Evolutionary conservation across 2,797 vertebrate genomes (phyloP).

Genomic region (Myiothlypis chrysogaster): DNA sequence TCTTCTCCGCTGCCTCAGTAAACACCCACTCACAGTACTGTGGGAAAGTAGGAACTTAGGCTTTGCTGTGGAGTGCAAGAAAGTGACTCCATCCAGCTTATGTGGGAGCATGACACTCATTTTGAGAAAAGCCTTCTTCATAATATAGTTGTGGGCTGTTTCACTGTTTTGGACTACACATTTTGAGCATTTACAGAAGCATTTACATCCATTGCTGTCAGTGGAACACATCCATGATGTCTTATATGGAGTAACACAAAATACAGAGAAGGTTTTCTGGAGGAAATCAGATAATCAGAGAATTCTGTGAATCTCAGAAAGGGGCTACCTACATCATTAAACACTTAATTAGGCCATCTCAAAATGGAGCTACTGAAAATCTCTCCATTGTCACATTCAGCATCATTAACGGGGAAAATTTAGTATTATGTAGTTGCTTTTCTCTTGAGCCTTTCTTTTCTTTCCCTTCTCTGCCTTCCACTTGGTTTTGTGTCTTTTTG

Average conservation of each 20-base stretch:
- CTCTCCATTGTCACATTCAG: background rate
- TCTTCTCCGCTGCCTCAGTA: background rate
- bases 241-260: background rate
- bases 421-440: background rate
- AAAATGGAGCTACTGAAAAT: conserved; percentile 29
- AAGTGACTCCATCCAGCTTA: background rate
- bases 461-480: background rate
- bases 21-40: background rate
- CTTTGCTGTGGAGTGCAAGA: background rate
- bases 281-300: background rate
- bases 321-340: conserved; percentile 15
- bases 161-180: background rate
- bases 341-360: background rate
- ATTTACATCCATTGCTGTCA: background rate
- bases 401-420: background rate
- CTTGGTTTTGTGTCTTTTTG: background rate
- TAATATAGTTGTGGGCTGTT: background rate
- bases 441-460: background rate
- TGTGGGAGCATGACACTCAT: background rate
- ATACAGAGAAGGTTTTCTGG: background rate
- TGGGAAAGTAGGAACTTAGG: background rate
- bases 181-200: background rate
- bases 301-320: background rate
- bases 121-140: background rate
- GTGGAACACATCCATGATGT: background rate